Conservation (phyloP, 2,797 vertebrate species). For the Malacoctenus gilli region DNA sequence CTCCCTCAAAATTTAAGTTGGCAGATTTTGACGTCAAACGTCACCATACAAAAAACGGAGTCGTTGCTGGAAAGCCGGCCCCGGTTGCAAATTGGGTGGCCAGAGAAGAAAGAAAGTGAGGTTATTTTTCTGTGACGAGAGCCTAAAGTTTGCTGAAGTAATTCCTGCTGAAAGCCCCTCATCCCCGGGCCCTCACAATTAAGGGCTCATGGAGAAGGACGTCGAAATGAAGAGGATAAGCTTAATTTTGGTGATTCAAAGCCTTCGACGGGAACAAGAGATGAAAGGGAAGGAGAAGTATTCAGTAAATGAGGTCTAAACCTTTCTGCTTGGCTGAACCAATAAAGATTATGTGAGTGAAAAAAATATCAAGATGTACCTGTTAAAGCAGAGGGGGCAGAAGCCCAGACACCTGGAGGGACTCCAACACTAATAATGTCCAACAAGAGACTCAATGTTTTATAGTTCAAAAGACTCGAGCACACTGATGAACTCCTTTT, state of each 20-base stretch:
- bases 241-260: conserved; percentile 1
- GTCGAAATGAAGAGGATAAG: background rate
- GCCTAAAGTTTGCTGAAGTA: background rate
- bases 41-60: no score
- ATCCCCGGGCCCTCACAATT: background rate
- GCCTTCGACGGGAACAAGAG: background rate
- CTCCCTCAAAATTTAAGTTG: no score
- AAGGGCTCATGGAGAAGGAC: background rate
- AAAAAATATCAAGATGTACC: conserved; percentile 12
- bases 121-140: no score
- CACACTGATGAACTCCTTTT: no score
- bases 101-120: no score
- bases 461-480: background rate
- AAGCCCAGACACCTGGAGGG: background rate
- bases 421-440: background rate
- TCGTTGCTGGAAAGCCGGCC: no score
- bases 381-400: background rate
- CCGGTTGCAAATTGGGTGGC: no score
- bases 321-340: conserved; percentile 3
- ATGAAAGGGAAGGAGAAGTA: conserved; percentile 4
- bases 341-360: conserved; percentile 13
- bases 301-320: conserved; percentile 1
- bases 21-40: no score
- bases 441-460: background rate
- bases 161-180: background rate